These are phyloP conservation scores for Amblyjoppa proteus DNA, from an alignment of 2,888 invertebrate species.

Conservation along the genomic window DNA sequence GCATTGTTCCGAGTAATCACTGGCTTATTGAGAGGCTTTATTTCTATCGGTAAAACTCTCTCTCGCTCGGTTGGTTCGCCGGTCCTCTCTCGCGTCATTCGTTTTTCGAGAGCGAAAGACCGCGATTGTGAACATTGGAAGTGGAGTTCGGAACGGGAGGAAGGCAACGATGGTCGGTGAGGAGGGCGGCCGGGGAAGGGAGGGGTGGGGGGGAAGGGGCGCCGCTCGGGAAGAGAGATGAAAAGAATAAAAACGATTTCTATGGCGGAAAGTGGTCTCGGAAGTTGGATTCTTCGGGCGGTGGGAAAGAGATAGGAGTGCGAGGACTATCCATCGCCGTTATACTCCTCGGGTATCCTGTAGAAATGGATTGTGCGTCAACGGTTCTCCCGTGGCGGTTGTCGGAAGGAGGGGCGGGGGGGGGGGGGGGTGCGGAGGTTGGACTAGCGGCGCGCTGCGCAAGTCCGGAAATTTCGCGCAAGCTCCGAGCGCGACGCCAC, in stretches of 20 bases:
- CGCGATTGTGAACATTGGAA: conserved; percentile 28
- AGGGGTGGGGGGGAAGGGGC: no score
- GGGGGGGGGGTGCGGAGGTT: conserved; percentile 5
- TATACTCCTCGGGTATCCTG: conserved; percentile 21
- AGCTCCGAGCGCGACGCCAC: conserved; percentile 64
- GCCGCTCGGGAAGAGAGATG: conserved; percentile 7
- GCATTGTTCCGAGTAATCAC: conserved; percentile 66
- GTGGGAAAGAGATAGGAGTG: not conserved
- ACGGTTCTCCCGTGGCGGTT: conserved; percentile 36
- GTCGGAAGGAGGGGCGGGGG: not conserved
- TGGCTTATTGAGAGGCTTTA: conserved; percentile 66
- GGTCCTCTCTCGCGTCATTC: conserved; percentile 48
- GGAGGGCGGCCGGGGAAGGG: no score
- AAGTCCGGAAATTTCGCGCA: conserved; percentile 72
- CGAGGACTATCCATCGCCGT: conserved; percentile 11
- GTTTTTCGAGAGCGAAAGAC: conserved; percentile 43
- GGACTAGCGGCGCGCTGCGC: conserved; percentile 55
- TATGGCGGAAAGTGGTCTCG: conserved; percentile 66
- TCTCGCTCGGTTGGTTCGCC: conserved; percentile 28
- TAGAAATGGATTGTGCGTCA: conserved; percentile 66
- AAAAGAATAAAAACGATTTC: conserved; percentile 59
- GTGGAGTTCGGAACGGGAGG: conserved; percentile 11
- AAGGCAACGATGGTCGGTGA: not conserved
- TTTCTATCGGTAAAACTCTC: conserved; percentile 63
- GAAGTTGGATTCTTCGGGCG: conserved; percentile 62